A percentile compares a stretch with the other conserved stretches of the same genome.
These are phyloP conservation scores for Psittacula cyanocephala DNA, from an alignment of 2,113 vertebrate species.

Conservation along the genomic window DNA sequence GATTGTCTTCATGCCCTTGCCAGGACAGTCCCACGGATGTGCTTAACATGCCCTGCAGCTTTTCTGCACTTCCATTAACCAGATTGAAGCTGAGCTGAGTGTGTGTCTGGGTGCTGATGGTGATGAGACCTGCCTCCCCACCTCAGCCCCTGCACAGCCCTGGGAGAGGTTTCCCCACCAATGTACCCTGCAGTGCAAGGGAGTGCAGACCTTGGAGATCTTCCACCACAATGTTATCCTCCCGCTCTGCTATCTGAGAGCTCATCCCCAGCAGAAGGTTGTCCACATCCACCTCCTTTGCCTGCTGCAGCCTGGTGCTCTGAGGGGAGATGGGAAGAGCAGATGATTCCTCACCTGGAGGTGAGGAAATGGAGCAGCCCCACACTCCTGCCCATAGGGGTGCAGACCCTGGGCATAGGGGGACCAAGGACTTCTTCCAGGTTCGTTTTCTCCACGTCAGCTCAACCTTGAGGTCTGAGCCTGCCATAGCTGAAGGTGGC, in stretches of 20 bases:
- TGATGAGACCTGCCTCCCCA: background rate
- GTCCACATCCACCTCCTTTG: constrained; percentile 78
- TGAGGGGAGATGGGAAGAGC: constrained; percentile 40
- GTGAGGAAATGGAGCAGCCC: background rate
- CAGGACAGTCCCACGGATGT: rapidly evolving
- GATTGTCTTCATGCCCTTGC: background rate
- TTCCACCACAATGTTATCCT: constrained; percentile 89
- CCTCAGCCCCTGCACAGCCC: constrained; percentile 35
- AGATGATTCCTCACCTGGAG: background rate
- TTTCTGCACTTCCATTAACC: background rate
- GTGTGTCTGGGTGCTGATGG: background rate
- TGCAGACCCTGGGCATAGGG: rapidly evolving
- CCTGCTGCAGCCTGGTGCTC: constrained; percentile 69
- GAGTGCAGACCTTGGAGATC: constrained; percentile 86
- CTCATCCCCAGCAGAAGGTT: constrained; percentile 92
- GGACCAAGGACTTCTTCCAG: background rate
- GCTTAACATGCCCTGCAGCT: background rate
- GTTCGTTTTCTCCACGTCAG: background rate
- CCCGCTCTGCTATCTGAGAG: constrained; percentile 89
- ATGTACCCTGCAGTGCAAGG: background rate
- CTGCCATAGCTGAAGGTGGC: background rate
- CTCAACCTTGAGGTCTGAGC: background rate
- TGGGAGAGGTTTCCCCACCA: background rate
- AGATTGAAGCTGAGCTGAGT: background rate
- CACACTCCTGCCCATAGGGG: background rate